Evolutionary conservation across 2,797 vertebrate species (phyloP), one percentile per base, ranked within the genome.

Genomic region (Naso thynnoides): DNA sequence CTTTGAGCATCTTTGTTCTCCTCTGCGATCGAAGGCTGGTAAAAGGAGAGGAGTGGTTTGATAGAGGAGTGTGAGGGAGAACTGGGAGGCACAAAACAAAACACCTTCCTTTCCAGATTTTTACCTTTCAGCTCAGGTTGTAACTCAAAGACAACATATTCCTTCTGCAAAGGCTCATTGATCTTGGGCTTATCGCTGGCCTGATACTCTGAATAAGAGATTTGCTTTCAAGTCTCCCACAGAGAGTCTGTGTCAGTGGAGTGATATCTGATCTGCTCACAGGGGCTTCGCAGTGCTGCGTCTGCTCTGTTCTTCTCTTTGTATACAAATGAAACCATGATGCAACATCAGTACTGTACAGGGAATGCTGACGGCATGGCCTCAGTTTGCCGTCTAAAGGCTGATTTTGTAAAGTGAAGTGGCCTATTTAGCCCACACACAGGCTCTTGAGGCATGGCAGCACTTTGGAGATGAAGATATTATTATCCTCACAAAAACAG

Each of bases 191-290:
- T 68, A 62, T 69, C 16, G 14, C 16, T 39, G 55, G 49, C 16
- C 60, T 73, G 26, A 67, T 45, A 45, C 39, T 78, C 58, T 45
- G 76, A 78, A 70, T 67, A 63, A 56, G 52, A 79, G 71, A 55
- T 66, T 68, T 79, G 29, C 68, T 70, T 74, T 75, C 41, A 62
- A 69, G 57, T 67, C 65, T 77, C 57, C 63, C 11, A 16, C 57
- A 41, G 56, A 67, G 44, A 52, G 56, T 45, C 36, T 49, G 41
- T 60, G 74, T 71, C 63, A 62, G 55, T 23, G 21, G 6, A 62
- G 7, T 42, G 38, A 62, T 82, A 71, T 75, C 62, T 70, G 63
- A 75, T 67, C 66, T 50, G 36, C 56, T 73, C 23, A 1, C 63
- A 21, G 44, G 53, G 63, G 41, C 29, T 78, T 27, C 49, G 36